Evolutionary conservation across 2,888 invertebrate genomes (phyloP), one percentile per base, ranked within the genome.

Genomic region (Drosophila pseudotalamancana): DNA sequence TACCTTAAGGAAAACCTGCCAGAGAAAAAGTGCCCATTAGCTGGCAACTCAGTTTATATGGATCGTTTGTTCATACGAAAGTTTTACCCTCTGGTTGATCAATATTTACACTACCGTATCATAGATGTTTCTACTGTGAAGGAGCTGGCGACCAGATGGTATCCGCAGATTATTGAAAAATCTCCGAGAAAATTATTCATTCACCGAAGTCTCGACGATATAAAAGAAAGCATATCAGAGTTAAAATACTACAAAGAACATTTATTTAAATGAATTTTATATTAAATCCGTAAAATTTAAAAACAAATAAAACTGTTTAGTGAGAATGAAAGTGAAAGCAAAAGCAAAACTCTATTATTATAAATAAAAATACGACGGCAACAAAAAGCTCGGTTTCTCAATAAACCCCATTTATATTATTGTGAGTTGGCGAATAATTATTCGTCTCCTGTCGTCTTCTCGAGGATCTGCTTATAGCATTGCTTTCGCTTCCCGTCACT

Each of bases 101-200:
- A 93, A 1, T 96, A 97, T 89, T 92, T 99, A 72, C 98, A 99
- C 90, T 98, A 99, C 91, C 94, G 99, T 80, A 95, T 97, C 39
- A 94, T 99, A 68, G 99, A 99, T 92, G 98, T 98, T 2, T 97
- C 96, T 29, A 94, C 96, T 0, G 91, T 99, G 14, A 98, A 98
- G 90, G 98, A 98, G 91, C 90, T 99, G 50, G 94, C 93, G 9
- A 93, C 93, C 72, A 91, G 96, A 12, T 99, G 98, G 98, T 94
- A 95, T 90, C 93, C 94, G 2, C 92, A 93, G 14, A 89, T 94
- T 8, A 93, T 91, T 77, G 90, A 92, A 11, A 88, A 84, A n/a
- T 91, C 92, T 48, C 96, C 96, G 0, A 89, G 89, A 42, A 97
- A 97, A 86, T 91, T 89, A 45, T 92, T 94, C n/a, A 81, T 90